These are phyloP conservation scores for Drosophila lacicola DNA, from an alignment of 2,888 invertebrate genomes.

Conservation along the genomic window DNA sequence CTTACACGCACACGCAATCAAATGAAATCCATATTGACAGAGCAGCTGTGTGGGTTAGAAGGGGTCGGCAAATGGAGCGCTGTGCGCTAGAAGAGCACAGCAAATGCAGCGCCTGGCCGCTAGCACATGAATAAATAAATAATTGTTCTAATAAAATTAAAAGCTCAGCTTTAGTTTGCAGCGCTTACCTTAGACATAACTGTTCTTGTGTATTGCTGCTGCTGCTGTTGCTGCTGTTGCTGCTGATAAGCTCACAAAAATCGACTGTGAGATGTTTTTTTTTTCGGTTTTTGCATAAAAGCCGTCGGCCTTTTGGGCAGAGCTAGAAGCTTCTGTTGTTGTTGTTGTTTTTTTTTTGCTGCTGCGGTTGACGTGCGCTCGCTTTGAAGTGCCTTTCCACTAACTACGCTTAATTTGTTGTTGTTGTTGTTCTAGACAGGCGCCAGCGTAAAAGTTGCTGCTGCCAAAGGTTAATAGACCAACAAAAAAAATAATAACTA, in stretches of 20 bases:
- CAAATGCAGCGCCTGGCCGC: slow-evolving; percentile 21
- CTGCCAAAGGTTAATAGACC: slow-evolving; percentile 24
- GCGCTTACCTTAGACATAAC: slow-evolving; percentile 77
- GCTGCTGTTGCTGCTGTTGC: slow-evolving; percentile 8
- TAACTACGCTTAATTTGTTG: slow-evolving; percentile 22
- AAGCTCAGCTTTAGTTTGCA: slow-evolving; percentile 38
- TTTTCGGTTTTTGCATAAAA: slow-evolving; percentile 27
- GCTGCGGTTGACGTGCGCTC: slow-evolving; percentile 32
- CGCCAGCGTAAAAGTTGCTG: slow-evolving; percentile 15
- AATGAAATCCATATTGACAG: slow-evolving; percentile 66
- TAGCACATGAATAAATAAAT: slow-evolving; percentile 60
- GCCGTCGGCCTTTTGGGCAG: slow-evolving; percentile 53
- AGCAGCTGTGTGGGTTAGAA: slow-evolving; percentile 25
- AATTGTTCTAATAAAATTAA: slow-evolving; percentile 71
- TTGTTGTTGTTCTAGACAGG: slow-evolving; percentile 17
- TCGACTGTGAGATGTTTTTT: slow-evolving; percentile 17
- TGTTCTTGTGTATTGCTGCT: slow-evolving; percentile 8
- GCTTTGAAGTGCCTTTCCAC: slow-evolving; percentile 34
- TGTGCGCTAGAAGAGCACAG: slow-evolving; percentile 10
- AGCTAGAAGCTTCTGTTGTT: slow-evolving; percentile 30
- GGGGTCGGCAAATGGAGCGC: slow-evolving; percentile 10
- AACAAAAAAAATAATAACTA: slow-evolving; percentile 15
- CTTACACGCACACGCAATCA: slow-evolving; percentile 42
- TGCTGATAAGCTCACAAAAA: slow-evolving; percentile 42
- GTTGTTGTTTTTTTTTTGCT: slow-evolving; percentile 26